Evolutionary conservation across 2,888 invertebrate species (phyloP).

Genomic region (Eupithecia vulgata): DNA sequence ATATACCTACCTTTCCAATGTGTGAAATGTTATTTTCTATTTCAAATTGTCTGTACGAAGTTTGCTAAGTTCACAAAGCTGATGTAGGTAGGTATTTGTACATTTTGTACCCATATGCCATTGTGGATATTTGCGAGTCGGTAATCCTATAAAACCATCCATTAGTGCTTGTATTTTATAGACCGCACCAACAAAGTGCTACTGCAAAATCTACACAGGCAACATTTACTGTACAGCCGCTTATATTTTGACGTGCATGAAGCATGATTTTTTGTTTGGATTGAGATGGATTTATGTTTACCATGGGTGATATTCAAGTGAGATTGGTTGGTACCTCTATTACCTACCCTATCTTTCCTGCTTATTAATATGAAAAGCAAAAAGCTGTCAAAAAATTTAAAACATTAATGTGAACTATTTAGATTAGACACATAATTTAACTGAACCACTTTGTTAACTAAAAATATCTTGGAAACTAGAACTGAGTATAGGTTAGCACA

Average conservation of each 20-base stretch:
- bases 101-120: neutral
- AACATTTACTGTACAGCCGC: neutral
- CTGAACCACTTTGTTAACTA: neutral
- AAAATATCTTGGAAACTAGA: neutral
- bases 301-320: neutral
- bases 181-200: slow-evolving; percentile 3
- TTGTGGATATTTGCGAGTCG: slow-evolving; percentile 1
- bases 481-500: neutral
- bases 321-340: neutral
- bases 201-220: neutral
- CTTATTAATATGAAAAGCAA: neutral
- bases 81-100: neutral
- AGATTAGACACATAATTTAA: neutral
- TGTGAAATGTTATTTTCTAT: neutral
- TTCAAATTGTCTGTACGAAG: neutral
- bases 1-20: neutral
- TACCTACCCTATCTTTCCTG: neutral
- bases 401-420: slow-evolving; percentile 1
- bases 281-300: neutral
- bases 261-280: slow-evolving; percentile 2
- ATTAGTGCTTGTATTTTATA: slow-evolving; percentile 16
- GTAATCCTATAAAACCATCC: slow-evolving; percentile 16
- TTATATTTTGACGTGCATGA: slow-evolving; percentile 1
- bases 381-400: neutral
- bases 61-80: neutral